Base-by-base conservation (phyloP, 1,140 invertebrate species). In the Drosophila carrolli region DNA sequence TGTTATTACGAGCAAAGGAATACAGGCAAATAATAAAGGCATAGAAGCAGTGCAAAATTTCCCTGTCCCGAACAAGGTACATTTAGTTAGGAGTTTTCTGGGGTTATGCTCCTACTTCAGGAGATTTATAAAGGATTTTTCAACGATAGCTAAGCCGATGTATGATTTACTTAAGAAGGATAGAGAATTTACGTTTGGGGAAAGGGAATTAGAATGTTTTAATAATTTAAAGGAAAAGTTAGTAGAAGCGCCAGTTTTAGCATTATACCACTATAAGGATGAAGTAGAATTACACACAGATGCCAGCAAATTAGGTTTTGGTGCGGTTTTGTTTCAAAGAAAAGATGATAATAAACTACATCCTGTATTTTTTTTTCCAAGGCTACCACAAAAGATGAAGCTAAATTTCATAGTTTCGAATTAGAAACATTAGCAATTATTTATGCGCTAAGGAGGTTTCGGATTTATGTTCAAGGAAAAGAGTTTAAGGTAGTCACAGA, bases 171-270 rank as follows among this genome's bases (percentile, higher is more conserved):
- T n/a, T n/a, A n/a, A n/a, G n/a, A n/a, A n/a, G n/a, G n/a, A n/a
- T n/a, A n/a, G n/a, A n/a, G n/a, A n/a, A n/a, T n/a, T n/a, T n/a
- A n/a, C n/a, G n/a, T n/a, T n/a, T n/a, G n/a, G n/a, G n/a, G n/a
- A n/a, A n/a, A n/a, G n/a, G n/a, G n/a, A n/a, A n/a, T n/a, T n/a
- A n/a, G n/a, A n/a, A n/a, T n/a, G n/a, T n/a, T n/a, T n/a, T n/a
- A n/a, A n/a, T n/a, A n/a, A n/a, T n/a, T n/a, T n/a, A n/a, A n/a
- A n/a, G n/a, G n/a, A n/a, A n/a, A n/a, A n/a, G n/a, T n/a, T n/a
- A n/a, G n/a, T n/a, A 16, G 48, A 67, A 37, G 46, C 73, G 46
- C 86, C 86, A 19, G 48, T 89, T 0, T 46, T 91, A 9, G 67
- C 75, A n/a, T 72, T 92, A 5, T 91, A 76, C 29, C 11, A 47